Evolutionary conservation across 1,140 invertebrate genomes (phyloP).

Genomic region (Melitaea cinxia): DNA sequence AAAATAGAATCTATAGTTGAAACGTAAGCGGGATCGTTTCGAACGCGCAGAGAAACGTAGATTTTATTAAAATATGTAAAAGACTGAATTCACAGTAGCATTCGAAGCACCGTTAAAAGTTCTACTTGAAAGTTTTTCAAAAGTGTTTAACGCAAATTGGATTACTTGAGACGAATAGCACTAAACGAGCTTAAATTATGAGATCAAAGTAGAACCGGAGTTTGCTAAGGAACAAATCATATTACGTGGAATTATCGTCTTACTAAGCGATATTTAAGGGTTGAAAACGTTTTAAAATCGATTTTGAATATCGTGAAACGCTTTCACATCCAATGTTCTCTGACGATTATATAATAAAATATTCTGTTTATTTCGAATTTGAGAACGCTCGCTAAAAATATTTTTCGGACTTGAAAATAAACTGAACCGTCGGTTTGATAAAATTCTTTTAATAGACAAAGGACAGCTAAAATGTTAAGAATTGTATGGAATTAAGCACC

Average conservation of each 20-base stretch:
- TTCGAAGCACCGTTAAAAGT: conserved; percentile 29
- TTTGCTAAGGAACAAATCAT: conserved; percentile 40
- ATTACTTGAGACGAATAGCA: conserved; percentile 42
- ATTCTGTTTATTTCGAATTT: too few species aligned
- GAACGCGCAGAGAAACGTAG: conserved; percentile 24
- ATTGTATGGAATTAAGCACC: too few species aligned
- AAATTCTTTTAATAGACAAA: too few species aligned
- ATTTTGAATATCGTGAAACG: background rate
- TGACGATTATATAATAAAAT: background rate
- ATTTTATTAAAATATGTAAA: conserved; percentile 34
- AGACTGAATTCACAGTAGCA: conserved; percentile 26
- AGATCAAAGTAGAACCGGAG: conserved; percentile 38
- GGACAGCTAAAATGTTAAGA: too few species aligned
- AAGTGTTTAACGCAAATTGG: conserved; percentile 44
- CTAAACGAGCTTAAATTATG: conserved; percentile 42
- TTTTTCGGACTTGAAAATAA: too few species aligned
- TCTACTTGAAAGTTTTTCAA: conserved; percentile 39
- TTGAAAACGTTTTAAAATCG: conserved; percentile 4
- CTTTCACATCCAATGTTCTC: background rate
- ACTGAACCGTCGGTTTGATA: too few species aligned
- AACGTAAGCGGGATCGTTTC: conserved; percentile 24
- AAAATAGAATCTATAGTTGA: conserved; percentile 31
- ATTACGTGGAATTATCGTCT: conserved; percentile 36
- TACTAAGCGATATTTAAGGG: conserved; percentile 22
- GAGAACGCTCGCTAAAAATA: too few species aligned